These are phyloP conservation scores for Oxyscelio sp. DNA, from an alignment of 2,888 invertebrate genomes.

Conservation along the genomic window DNA sequence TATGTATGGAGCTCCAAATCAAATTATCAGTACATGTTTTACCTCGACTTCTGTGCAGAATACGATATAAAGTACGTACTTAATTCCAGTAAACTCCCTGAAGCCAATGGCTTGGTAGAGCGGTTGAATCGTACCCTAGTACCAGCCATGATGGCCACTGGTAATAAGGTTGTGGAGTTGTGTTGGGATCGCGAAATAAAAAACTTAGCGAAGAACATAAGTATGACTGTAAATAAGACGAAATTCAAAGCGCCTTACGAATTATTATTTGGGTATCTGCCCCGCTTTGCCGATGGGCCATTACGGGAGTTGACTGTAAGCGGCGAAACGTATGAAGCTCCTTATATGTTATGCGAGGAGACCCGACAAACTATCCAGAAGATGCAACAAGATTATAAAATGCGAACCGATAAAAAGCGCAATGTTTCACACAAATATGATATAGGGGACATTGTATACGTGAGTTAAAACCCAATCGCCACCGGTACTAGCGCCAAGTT, in stretches of 20 bases:
- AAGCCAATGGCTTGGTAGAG: conserved; percentile 60
- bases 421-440: background rate
- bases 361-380: conserved; percentile 4
- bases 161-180: background rate
- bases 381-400: conserved; percentile 11
- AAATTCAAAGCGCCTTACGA: conserved; percentile 55
- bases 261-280: conserved; percentile 53
- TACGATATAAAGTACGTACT: conserved; percentile 16
- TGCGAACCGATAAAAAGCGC: background rate
- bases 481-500: conserved; percentile 20
- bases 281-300: conserved; percentile 53
- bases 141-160: conserved; percentile 20
- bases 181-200: conserved; percentile 51
- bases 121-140: conserved; percentile 51
- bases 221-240: conserved; percentile 27
- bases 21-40: background rate
- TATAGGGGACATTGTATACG: conserved; percentile 19
- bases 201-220: conserved; percentile 31
- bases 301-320: too few species aligned
- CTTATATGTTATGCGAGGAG: background rate
- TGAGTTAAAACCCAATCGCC: background rate
- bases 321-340: background rate
- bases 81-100: too few species aligned
- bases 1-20: conserved; percentile 45
- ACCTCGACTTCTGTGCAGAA: background rate